A percentile compares a stretch with the other conserved stretches of the same genome.
phyloP scores from a whole-genome alignment of 2,797 vertebrate genomes.

The Megalops cyprinoides region DNA sequence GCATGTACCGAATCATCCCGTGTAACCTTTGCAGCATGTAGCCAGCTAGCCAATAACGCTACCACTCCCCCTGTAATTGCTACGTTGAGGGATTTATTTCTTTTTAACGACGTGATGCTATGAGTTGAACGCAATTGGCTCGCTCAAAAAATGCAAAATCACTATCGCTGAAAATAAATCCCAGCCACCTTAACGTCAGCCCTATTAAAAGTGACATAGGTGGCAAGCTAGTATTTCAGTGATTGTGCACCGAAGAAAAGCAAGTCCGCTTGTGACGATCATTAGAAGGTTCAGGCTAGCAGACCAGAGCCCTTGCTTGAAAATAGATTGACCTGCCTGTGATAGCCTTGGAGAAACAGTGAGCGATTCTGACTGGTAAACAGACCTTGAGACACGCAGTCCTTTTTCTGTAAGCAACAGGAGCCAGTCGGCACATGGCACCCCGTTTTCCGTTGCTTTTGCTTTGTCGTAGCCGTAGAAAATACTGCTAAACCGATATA shows the following conservation, averaged over 20 bases:
- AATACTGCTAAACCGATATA: not conserved
- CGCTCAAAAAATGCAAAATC: not conserved
- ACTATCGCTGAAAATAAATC: not conserved
- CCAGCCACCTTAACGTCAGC: not conserved
- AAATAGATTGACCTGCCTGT: not conserved
- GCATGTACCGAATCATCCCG: too few relatives aligned
- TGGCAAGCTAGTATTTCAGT: not conserved
- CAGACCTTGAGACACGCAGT: not conserved
- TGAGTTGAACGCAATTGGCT: not conserved
- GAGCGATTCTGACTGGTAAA: not conserved
- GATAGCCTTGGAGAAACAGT: not conserved
- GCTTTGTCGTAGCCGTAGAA: not conserved
- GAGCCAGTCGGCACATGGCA: not conserved
- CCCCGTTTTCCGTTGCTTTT: not conserved
- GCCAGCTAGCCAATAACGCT: too few relatives aligned
- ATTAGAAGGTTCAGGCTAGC: too few relatives aligned
- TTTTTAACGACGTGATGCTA: not conserved
- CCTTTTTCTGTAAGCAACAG: constrained; percentile 1
- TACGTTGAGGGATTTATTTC: too few relatives aligned
- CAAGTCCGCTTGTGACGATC: too few relatives aligned
- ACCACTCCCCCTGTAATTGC: too few relatives aligned
- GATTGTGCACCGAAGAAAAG: not conserved
- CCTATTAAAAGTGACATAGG: not conserved
- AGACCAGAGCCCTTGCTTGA: too few relatives aligned
- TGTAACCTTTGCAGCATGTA: too few relatives aligned